Conservation (phyloP, 2,113 vertebrate genomes). For the Corythornis madagascariensis region DNA sequence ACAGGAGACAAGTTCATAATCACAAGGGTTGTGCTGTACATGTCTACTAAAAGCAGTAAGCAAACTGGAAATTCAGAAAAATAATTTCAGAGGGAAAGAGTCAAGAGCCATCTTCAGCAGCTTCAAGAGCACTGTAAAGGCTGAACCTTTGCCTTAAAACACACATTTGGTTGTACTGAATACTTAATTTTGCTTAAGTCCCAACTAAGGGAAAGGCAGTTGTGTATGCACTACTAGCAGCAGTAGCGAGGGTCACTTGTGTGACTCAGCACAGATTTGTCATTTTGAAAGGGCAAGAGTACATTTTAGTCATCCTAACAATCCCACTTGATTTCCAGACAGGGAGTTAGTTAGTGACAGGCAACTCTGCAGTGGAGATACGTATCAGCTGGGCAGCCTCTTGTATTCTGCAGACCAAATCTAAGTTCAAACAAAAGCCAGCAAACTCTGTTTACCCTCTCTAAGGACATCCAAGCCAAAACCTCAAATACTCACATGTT, state of each 20-base stretch:
- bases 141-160: neutral
- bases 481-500: neutral
- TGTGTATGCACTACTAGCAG: neutral
- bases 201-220: fast-evolving
- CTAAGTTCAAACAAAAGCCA: neutral
- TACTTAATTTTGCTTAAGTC: neutral
- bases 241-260: neutral
- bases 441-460: neutral
- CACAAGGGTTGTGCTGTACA: neutral
- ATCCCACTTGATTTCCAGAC: neutral
- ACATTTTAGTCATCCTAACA: neutral
- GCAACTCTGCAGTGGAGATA: neutral
- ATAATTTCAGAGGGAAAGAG: neutral
- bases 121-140: neutral
- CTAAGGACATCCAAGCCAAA: neutral
- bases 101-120: neutral
- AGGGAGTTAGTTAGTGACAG: neutral
- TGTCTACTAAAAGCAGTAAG: neutral
- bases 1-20: neutral
- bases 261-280: neutral
- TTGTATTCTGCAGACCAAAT: neutral
- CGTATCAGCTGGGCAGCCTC: neutral
- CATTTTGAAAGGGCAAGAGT: neutral
- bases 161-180: neutral
- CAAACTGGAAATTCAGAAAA: neutral